A percentile compares a stretch with the other conserved stretches of the same genome.
Evolutionary conservation across 2,888 invertebrate genomes (phyloP).

Genomic region (Syrista parreyssii): DNA sequence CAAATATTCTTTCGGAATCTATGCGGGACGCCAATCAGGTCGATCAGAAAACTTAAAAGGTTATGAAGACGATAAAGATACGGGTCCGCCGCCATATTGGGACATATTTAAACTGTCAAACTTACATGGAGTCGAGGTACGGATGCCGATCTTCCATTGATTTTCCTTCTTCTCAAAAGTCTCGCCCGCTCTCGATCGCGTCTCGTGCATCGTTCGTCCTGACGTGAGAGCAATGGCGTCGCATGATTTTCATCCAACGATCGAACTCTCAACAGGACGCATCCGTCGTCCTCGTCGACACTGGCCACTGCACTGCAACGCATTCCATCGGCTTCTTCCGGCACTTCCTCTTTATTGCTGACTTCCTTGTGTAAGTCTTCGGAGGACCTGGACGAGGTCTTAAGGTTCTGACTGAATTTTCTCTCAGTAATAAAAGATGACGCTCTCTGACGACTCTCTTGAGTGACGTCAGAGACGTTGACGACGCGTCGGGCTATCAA

Average conservation of each 20-base stretch:
- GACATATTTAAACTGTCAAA: conserved; percentile 18
- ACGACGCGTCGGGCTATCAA: conserved; percentile 34
- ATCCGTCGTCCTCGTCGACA: conserved; percentile 50
- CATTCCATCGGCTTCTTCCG: conserved; percentile 32
- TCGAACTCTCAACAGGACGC: conserved; percentile 55
- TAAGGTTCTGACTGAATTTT: conserved; percentile 21
- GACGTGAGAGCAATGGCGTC: conserved; percentile 37
- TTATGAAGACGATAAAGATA: neutral
- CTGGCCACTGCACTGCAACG: conserved; percentile 32
- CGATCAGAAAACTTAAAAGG: neutral
- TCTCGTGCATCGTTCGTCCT: conserved; percentile 55
- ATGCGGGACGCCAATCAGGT: neutral
- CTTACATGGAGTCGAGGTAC: conserved; percentile 64
- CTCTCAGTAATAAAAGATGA: conserved; percentile 51
- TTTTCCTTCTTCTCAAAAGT: conserved; percentile 58
- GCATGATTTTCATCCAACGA: conserved; percentile 37
- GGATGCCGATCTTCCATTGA: conserved; percentile 64
- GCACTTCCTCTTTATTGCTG: neutral
- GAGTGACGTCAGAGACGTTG: neutral
- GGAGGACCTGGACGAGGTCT: conserved; percentile 33
- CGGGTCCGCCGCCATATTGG: neutral
- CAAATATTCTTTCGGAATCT: conserved; percentile 49
- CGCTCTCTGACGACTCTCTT: conserved; percentile 34
- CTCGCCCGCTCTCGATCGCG: conserved; percentile 62
- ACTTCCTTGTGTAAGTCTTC: conserved; percentile 32